These are phyloP conservation scores for Crotophaga sulcirostris DNA, from an alignment of 2,113 vertebrate genomes.

Conservation along the genomic window DNA sequence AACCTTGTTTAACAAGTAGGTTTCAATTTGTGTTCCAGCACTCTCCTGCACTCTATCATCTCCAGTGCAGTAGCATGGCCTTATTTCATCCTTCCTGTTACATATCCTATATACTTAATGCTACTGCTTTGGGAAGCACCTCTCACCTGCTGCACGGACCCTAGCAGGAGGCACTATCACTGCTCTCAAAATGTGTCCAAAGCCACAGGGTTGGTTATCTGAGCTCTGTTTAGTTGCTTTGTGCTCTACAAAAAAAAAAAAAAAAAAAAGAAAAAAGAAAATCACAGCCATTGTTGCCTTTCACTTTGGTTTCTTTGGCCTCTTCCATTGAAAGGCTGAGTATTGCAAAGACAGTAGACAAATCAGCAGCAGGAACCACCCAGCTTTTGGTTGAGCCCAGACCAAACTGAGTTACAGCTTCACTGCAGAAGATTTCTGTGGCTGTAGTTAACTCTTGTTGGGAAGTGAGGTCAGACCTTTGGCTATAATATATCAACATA, in stretches of 20 bases:
- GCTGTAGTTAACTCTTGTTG: not conserved
- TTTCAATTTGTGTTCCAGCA: conserved; percentile 69
- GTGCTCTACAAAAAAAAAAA: not conserved
- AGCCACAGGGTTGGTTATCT: not conserved
- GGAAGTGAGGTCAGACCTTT: not conserved
- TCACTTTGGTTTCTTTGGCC: not conserved
- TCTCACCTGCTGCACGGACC: not conserved
- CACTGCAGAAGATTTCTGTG: not conserved
- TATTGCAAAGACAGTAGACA: not conserved
- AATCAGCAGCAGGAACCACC: not conserved
- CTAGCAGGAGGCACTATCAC: not conserved
- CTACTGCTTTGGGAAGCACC: not conserved
- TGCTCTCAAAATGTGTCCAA: not conserved
- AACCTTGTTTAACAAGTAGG: conserved; percentile 72
- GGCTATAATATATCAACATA: not conserved
- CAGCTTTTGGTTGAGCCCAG: not conserved
- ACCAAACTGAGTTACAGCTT: not conserved
- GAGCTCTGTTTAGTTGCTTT: not conserved
- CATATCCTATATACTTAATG: not conserved
- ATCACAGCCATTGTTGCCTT: not conserved
- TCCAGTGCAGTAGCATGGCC: not conserved
- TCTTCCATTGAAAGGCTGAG: not conserved
- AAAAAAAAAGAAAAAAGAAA: not conserved
- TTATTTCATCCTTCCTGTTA: conserved; percentile 16
- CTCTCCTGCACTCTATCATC: not conserved